A percentile compares a stretch with the other conserved stretches of the same genome.
phyloP scores from a whole-genome alignment of 1,140 invertebrate genomes.

The Matsumurasca onukii region DNA sequence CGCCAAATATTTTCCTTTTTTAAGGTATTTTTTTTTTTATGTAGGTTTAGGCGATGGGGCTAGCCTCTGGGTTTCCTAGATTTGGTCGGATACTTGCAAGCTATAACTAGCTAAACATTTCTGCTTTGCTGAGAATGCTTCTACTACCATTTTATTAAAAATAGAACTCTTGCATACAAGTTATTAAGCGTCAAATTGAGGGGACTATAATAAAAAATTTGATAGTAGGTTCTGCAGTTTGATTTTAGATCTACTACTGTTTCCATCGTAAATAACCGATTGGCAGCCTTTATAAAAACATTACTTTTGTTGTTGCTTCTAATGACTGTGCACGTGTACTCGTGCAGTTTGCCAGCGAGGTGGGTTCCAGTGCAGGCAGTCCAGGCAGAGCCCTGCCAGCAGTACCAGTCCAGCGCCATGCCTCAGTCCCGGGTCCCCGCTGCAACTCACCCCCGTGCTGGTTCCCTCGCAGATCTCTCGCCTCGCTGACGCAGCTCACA shows the following conservation, averaged over 20 bases:
- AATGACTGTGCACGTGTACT: neutral
- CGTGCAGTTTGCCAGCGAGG: neutral
- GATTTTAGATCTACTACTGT: too few relatives aligned
- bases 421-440: conserved; percentile 48
- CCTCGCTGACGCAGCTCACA: conserved; percentile 77
- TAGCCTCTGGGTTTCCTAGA: too few relatives aligned
- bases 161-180: neutral
- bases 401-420: conserved; percentile 46
- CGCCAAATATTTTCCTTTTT: too few relatives aligned
- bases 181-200: neutral
- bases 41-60: too few relatives aligned
- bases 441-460: conserved; percentile 73
- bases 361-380: conserved; percentile 9
- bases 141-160: too few relatives aligned
- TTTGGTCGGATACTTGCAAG: too few relatives aligned
- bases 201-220: neutral
- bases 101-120: too few relatives aligned
- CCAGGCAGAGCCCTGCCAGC: conserved; percentile 41
- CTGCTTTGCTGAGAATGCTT: too few relatives aligned
- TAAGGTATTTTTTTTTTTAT: too few relatives aligned
- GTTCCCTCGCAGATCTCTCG: conserved; percentile 81
- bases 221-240: too few relatives aligned
- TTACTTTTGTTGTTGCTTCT: neutral
- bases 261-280: neutral
- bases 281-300: neutral